Conservation (phyloP, 2,113 vertebrate genomes). For the Crocuta crocuta region DNA sequence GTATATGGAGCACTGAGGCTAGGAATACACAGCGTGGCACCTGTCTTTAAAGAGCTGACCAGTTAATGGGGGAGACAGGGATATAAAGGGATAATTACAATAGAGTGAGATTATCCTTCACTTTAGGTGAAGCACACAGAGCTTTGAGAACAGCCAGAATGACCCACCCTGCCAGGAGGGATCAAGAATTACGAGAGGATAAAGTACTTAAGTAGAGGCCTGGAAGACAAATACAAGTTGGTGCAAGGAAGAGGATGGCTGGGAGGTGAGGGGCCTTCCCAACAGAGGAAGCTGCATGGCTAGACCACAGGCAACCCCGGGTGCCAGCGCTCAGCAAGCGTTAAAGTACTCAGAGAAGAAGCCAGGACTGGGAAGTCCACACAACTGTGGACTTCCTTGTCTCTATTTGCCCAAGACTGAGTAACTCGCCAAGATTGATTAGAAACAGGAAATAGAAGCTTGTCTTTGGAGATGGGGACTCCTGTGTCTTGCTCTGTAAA, state of each 20-base stretch:
- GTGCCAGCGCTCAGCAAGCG: neutral
- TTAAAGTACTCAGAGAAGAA: neutral
- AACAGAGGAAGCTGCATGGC: neutral
- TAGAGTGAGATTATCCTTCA: neutral
- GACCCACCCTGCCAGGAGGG: neutral
- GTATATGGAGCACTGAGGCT: neutral
- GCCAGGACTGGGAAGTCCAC: neutral
- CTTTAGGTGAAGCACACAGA: neutral
- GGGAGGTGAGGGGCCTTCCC: neutral
- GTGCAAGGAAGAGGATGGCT: neutral
- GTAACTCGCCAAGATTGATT: neutral
- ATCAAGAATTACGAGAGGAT: neutral
- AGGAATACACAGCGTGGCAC: neutral
- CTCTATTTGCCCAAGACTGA: neutral
- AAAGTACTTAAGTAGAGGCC: neutral
- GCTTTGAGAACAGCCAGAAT: neutral
- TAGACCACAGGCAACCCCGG: neutral
- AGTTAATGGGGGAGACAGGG: neutral
- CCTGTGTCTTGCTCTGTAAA: neutral
- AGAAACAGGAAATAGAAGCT: neutral
- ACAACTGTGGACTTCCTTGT: neutral
- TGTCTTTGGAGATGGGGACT: constrained; percentile 23
- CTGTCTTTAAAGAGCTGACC: neutral
- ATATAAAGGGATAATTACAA: neutral
- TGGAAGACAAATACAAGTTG: neutral